Conservation (phyloP, 2,113 vertebrate genomes). For the Rhinolophus sinicus region DNA sequence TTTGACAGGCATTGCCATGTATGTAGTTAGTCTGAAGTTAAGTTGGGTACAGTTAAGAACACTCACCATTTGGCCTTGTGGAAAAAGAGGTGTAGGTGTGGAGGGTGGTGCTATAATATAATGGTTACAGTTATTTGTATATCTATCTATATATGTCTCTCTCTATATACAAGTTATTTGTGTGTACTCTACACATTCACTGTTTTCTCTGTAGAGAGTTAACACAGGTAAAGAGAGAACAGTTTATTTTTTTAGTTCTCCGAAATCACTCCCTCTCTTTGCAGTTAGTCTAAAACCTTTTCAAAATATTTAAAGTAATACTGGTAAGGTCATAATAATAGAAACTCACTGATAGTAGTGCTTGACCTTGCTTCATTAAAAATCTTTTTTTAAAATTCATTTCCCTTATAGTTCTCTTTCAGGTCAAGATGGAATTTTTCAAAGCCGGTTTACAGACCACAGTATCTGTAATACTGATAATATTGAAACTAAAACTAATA, state of each 20-base stretch:
- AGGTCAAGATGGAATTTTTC: background rate
- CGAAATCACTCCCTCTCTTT: background rate
- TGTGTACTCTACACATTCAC: fast-evolving
- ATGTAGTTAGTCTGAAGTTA: slow-evolving; percentile 10
- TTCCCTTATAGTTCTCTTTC: background rate
- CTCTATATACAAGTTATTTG: background rate
- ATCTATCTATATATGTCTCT: fast-evolving
- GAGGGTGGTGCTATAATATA: background rate
- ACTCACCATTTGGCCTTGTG: background rate
- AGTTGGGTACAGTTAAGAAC: background rate
- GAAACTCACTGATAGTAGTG: background rate
- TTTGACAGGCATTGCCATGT: background rate
- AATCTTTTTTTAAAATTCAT: background rate
- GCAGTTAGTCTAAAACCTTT: background rate
- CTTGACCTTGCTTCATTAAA: background rate
- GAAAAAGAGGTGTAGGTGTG: background rate
- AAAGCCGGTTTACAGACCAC: background rate
- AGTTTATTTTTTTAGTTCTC: background rate
- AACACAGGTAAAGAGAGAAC: background rate
- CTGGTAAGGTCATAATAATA: background rate
- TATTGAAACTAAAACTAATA: slow-evolving; percentile 66
- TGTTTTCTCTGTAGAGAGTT: background rate
- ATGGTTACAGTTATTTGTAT: background rate
- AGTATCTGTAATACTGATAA: background rate
- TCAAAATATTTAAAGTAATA: background rate